Base-by-base conservation (phyloP, 1,140 invertebrate genomes). In the Drosophila busckii region DNA sequence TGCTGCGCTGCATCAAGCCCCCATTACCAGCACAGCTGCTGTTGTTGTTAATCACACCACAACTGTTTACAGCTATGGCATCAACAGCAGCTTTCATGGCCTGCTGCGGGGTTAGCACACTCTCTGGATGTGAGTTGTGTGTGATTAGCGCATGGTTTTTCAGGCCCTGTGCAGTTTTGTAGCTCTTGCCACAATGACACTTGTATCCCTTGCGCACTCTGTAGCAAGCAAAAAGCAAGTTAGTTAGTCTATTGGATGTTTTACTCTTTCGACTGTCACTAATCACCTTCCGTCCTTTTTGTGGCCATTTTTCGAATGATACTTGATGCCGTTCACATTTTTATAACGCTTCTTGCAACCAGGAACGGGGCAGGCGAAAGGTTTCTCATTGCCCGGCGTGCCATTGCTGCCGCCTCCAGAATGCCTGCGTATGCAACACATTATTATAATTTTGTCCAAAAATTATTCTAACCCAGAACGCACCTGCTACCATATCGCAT, bases 311-410 rank as follows among this genome's bases (percentile, higher is more conserved):
- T 94, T 93, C 1, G 93, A 93, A 88, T 96, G 94, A 82, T 96
- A 95, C 83, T 95, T 95, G 61, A 95, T 94, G 23, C 94, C 94
- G 87, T 95, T 96, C n/a, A 94, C 91, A 84, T 95, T 96, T 84
- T 95, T 95, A 87, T 96, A 96, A 16, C 93, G 89, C 80, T 95
- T 95, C 82, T 93, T 93, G 88, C 94, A 96, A n/a, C 93, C 94
- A 22, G 93, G 93, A 12, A 95, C 92, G 1, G 93, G 93, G 87
- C 94, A 96, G 6, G 91, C 92, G 87, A 94, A 95, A 0, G 93
- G 94, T 70, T 94, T 95, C 68, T 94, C 93, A 61, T 88, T 88
- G 13, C 88, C 86, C 6, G 89, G 89, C 15, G 88, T 83, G 4
- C 86, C 88, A 38, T 89, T 87, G 46, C 56, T 68, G 37, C 78